These are phyloP conservation scores for Phymanthus crucifer DNA, from an alignment of 92 coral and sea anemone genomes.

Conservation along the genomic window DNA sequence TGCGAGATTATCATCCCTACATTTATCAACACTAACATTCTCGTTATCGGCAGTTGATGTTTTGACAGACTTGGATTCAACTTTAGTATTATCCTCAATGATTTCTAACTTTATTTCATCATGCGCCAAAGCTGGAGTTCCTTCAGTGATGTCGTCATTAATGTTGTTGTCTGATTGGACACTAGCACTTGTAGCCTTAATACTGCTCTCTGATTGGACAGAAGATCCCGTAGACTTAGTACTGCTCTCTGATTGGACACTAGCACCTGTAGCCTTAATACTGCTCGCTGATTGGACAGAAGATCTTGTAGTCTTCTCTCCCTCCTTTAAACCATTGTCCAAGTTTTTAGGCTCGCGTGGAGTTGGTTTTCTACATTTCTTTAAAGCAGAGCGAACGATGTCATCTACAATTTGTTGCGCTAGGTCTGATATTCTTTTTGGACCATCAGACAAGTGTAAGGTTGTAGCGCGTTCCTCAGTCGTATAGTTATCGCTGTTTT, in stretches of 20 bases:
- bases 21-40: background rate
- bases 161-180: too few relatives aligned
- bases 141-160: background rate
- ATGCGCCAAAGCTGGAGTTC: background rate
- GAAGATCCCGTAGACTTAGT: background rate
- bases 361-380: conserved; percentile 8
- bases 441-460: background rate
- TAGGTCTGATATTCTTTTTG: background rate
- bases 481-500: conserved; percentile 8
- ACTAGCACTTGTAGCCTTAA: too few relatives aligned
- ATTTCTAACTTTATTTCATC: background rate
- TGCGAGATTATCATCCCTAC: background rate
- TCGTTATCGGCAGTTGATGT: background rate
- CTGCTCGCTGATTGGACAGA: background rate
- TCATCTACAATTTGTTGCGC: conserved; percentile 10
- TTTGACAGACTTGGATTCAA: background rate
- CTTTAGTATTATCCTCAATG: background rate
- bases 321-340: background rate
- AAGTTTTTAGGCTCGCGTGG: background rate
- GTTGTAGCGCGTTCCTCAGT: background rate
- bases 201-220: background rate
- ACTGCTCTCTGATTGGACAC: too few relatives aligned
- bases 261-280: too few relatives aligned
- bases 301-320: background rate
- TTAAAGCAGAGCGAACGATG: conserved; percentile 11